These are phyloP conservation scores for Nothoprocta perdicaria DNA, from an alignment of 2,113 vertebrate genomes.

Conservation along the genomic window DNA sequence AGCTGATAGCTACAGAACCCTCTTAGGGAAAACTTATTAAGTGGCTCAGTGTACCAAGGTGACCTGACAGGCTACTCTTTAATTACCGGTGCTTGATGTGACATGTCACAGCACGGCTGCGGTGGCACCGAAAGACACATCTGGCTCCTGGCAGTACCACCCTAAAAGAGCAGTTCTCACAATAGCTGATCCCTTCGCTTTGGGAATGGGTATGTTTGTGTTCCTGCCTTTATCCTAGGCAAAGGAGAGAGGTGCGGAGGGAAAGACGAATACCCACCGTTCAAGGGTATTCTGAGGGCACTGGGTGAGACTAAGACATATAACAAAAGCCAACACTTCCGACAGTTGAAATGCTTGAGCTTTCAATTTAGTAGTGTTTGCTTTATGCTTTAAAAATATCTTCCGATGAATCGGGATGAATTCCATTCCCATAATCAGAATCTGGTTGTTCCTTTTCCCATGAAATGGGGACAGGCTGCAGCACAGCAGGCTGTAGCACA, in stretches of 20 bases:
- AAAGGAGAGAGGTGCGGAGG: neutral
- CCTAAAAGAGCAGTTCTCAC: slow-evolving; percentile 7
- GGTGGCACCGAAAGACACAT: neutral
- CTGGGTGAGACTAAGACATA: neutral
- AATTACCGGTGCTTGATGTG: neutral
- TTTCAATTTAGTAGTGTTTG: slow-evolving; percentile 15
- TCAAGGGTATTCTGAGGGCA: neutral
- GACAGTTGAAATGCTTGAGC: neutral
- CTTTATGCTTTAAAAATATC: neutral
- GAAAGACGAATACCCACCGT: neutral
- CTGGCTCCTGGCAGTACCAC: neutral
- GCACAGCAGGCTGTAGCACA: neutral
- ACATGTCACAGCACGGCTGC: neutral
- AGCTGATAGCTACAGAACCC: neutral
- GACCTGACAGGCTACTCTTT: neutral
- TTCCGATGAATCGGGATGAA: neutral
- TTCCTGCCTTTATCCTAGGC: neutral
- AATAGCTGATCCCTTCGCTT: neutral
- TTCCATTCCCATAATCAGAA: neutral
- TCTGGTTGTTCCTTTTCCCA: neutral
- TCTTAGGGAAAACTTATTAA: neutral
- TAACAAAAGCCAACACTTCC: neutral
- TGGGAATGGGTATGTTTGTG: neutral
- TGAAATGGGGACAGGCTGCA: neutral
- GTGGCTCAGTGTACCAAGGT: neutral